Evolutionary conservation across 2,888 invertebrate genomes (phyloP).

Genomic region (Lasioglossum leucozonium): DNA sequence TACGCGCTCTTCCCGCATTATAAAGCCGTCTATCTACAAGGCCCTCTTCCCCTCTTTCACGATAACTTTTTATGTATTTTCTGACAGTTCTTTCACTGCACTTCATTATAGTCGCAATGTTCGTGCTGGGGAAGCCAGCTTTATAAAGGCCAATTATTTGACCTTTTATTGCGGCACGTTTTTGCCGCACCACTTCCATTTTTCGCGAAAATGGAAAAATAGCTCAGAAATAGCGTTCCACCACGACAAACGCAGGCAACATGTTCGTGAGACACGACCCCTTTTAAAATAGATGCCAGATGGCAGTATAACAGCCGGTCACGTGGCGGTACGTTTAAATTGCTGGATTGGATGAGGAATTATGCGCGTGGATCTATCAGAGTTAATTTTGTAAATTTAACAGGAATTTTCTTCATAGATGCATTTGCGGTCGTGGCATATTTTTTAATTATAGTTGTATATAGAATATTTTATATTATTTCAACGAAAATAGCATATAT

Average conservation of each 20-base stretch:
- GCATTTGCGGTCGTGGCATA: neutral
- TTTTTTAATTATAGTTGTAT: neutral
- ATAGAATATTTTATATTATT: neutral
- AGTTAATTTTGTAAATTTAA: neutral
- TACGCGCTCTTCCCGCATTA: slow-evolving; percentile 19
- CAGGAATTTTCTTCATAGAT: neutral
- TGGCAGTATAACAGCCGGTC: neutral
- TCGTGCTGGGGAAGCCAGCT: slow-evolving; percentile 12
- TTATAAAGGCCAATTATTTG: slow-evolving; percentile 21
- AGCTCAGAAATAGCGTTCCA: slow-evolving; percentile 27
- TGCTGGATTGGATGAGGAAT: neutral
- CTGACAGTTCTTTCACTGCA: slow-evolving; percentile 20
- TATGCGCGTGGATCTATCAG: neutral
- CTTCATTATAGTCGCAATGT: slow-evolving; percentile 19
- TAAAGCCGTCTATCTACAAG: slow-evolving; percentile 19
- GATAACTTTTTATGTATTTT: slow-evolving; percentile 18
- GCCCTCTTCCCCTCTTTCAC: slow-evolving; percentile 15
- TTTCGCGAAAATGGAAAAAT: slow-evolving; percentile 20
- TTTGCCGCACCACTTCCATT: slow-evolving; percentile 20
- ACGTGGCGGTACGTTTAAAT: neutral
- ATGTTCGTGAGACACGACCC: neutral
- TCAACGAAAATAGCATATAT: neutral
- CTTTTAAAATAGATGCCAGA: neutral
- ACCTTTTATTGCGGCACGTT: slow-evolving; percentile 18
- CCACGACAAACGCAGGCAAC: neutral